Base-by-base conservation (phyloP, 1,140 invertebrate species). In the Cotesia vestalis region DNA sequence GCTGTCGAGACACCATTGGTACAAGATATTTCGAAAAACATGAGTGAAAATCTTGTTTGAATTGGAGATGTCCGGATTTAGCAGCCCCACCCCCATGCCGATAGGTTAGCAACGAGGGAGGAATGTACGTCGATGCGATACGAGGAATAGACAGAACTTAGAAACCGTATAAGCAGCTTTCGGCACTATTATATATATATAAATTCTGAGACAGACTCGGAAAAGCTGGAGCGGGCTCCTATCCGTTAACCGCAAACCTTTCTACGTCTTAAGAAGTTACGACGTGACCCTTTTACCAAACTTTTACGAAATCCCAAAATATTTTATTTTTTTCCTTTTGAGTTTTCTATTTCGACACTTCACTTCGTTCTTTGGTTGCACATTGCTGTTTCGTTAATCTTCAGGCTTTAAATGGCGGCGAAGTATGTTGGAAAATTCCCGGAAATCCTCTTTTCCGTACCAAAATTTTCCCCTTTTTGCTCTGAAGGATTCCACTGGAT, bases 11-110 rank as follows among this genome's bases (percentile, higher is more conserved):
- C 14, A 20, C 40, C 20, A 51, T 52, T 46, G 5, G 17, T 34
- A 27, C 14, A 51, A 5, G 12, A 8, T 12, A 46, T 27, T 14
- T 17, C 17, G 4, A n/a, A 12, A 11, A 52, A 6, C 38, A 53
- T 17, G 46, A 35, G 46, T 62, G 73, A 75, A 80, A 81, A 81
- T 81, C 79, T 80, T 79, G 80, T 81, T 81, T 81, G 79, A 81
- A 80, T 81, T 81, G 78, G 76, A 80, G 76, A 81, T 80, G 73
- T 67, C 20, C 1, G 27, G 27, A 27, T 27, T 27, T 27, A 27
- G 3, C 27, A 27, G 27, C 27, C 27, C 27, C 27, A 27, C 27
- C 3, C 3, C 27, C 27, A 27, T 27, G 27, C 69, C 68, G 77
- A 71, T 73, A 74, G 72, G 77, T 75, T 71, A 71, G 53, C 57